Conservation (phyloP, 2,113 vertebrate genomes). For the Sebastes fasciatus region DNA sequence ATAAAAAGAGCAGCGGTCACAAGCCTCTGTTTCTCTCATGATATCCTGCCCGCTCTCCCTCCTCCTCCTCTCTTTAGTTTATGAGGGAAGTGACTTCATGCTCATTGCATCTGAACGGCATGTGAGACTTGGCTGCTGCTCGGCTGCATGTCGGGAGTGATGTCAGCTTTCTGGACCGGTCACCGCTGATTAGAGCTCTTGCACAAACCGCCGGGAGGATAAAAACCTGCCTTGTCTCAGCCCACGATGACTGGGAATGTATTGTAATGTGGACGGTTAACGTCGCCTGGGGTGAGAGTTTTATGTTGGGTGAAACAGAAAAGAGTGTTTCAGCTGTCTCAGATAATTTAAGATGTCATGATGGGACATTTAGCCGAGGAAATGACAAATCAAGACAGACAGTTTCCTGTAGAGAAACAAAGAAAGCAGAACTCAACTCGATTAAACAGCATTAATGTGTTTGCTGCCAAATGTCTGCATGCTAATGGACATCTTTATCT, state of each 20-base stretch:
- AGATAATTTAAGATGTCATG: not conserved
- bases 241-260: constrained; percentile 31
- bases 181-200: constrained; percentile 50
- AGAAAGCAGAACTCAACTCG: not conserved
- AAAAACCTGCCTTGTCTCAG: constrained; percentile 49
- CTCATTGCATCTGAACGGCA: constrained; percentile 73
- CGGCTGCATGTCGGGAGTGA: constrained; percentile 73
- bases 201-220: constrained; percentile 44
- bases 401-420: not conserved
- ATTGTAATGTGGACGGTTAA: not conserved
- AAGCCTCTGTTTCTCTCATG: not conserved
- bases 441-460: not conserved
- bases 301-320: not conserved
- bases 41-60: not conserved
- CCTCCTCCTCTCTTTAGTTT: constrained; percentile 48
- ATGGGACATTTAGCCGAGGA: not conserved
- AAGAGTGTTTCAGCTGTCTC: not conserved
- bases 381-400: not conserved
- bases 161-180: constrained; percentile 71
- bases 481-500: too few species aligned
- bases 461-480: not conserved
- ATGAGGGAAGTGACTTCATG: constrained; percentile 83
- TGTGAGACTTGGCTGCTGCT: constrained; percentile 62
- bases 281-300: not conserved
- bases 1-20: constrained; percentile 15